These are phyloP conservation scores for Notamacropus eugenii DNA, from an alignment of 2,797 vertebrate genomes.

Conservation along the genomic window DNA sequence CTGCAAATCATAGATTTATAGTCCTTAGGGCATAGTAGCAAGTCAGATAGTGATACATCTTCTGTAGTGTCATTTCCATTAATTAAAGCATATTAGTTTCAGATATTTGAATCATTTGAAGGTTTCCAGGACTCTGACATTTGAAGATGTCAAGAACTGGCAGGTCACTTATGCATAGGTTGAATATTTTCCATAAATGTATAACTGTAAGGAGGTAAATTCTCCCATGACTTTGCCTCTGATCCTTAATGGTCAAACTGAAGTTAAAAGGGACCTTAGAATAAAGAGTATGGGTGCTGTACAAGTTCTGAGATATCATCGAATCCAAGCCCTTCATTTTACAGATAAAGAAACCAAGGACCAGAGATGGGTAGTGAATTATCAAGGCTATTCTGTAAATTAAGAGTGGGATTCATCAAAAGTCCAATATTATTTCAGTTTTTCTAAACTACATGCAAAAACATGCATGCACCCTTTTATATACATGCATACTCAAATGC, in stretches of 20 bases:
- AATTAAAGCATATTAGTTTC: not conserved
- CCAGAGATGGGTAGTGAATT: not conserved
- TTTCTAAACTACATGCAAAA: not conserved
- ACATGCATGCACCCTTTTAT: not conserved
- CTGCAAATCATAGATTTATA: not conserved
- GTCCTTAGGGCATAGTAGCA: not conserved
- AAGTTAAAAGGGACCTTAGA: not conserved
- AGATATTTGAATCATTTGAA: not conserved
- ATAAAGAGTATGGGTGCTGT: not conserved
- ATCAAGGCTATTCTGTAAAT: not conserved
- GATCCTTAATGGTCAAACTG: not conserved
- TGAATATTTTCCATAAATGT: not conserved
- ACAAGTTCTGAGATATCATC: not conserved
- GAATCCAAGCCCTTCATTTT: not conserved
- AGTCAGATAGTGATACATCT: not conserved
- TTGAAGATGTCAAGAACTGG: not conserved
- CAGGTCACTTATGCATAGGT: not conserved
- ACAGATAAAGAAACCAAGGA: not conserved
- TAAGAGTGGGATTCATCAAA: not conserved
- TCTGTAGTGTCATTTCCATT: not conserved
- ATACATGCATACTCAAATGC: not conserved
- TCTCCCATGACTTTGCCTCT: not conserved
- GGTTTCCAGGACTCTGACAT: not conserved
- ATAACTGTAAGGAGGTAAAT: not conserved
- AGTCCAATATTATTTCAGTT: not conserved